Conservation (phyloP, 2,888 invertebrate genomes). For the Antheraea yamamai region DNA sequence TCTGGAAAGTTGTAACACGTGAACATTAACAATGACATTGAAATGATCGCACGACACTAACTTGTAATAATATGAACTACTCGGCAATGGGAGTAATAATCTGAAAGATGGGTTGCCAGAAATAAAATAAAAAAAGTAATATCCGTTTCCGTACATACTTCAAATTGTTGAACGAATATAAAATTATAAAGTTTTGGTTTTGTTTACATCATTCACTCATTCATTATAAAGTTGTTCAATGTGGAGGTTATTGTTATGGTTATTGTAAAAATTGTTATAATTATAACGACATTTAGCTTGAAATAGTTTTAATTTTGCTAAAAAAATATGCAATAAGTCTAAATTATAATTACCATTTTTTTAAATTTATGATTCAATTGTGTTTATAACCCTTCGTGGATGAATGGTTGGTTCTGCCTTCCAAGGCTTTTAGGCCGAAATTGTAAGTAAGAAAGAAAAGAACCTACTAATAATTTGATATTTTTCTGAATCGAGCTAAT, state of each 20-base stretch:
- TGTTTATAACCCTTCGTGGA: neutral
- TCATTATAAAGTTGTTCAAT: slow-evolving; percentile 6
- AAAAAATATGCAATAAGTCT: neutral
- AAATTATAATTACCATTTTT: neutral
- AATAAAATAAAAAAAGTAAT: no score
- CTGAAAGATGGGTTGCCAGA: no score
- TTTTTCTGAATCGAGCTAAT: neutral
- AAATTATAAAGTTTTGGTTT: slow-evolving; percentile 15
- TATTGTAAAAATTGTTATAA: no score
- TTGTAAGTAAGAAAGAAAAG: neutral
- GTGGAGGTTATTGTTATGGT: neutral
- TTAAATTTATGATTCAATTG: neutral
- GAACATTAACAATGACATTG: no score
- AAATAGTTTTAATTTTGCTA: neutral
- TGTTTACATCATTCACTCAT: slow-evolving; percentile 22
- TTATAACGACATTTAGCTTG: no score
- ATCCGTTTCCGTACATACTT: slow-evolving; percentile 13
- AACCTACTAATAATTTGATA: neutral
- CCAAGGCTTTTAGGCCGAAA: slow-evolving; percentile 5
- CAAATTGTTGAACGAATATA: slow-evolving; percentile 12
- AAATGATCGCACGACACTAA: no score
- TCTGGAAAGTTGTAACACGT: no score
- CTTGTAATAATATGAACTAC: no score
- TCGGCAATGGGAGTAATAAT: no score
- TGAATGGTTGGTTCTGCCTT: neutral